A percentile compares a stretch with the other conserved stretches of the same genome.
Evolutionary conservation across 2,888 invertebrate genomes (phyloP).

Genomic region (Sphaerophoria taeniata): DNA sequence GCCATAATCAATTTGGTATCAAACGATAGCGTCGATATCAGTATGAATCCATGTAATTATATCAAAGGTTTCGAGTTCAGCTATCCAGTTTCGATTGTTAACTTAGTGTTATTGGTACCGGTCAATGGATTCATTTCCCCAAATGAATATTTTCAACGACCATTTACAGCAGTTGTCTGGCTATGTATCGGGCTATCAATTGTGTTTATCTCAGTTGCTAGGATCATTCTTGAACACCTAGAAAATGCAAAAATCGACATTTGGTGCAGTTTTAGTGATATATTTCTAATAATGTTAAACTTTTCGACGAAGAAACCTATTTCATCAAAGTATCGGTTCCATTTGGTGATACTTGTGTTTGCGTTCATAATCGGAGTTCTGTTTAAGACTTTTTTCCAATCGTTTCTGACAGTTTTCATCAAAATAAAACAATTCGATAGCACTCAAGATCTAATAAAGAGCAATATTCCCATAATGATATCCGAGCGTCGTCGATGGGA

Average conservation of each 20-base stretch:
- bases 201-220: no score
- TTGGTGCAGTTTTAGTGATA: no score
- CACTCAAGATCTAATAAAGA: no score
- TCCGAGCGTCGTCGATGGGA: no score
- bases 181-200: not conserved
- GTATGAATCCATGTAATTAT: not conserved
- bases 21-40: not conserved
- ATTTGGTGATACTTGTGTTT: no score
- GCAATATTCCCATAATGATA: no score
- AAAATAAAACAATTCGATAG: constrained; percentile 29
- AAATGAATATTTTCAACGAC: not conserved
- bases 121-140: not conserved
- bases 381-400: constrained; percentile 24
- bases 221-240: no score
- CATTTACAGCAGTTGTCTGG: not conserved
- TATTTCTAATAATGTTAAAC: no score
- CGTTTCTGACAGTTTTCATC: constrained; percentile 39
- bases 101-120: not conserved
- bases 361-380: not conserved
- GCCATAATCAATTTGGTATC: no score
- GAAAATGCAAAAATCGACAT: no score
- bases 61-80: not conserved
- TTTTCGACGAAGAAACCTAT: no score
- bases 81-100: not conserved
- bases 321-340: no score